A percentile compares a stretch with the other conserved stretches of the same genome.
Conservation (phyloP, 2,888 invertebrate species). For the Eilema griseolum region DNA sequence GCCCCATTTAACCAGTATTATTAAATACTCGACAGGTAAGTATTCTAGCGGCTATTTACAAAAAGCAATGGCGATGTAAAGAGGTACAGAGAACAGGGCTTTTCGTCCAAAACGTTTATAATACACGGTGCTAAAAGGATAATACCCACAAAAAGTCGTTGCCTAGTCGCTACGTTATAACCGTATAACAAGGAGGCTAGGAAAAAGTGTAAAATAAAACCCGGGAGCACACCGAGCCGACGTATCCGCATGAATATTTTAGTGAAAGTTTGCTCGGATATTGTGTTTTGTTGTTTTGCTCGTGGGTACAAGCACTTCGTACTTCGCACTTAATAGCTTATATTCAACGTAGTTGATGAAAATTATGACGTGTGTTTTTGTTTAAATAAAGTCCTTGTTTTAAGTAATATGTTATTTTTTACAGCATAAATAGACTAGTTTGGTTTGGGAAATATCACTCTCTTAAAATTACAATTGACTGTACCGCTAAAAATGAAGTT, state of each 20-base stretch:
- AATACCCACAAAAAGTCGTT: conserved; percentile 78
- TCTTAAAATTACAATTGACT: no score
- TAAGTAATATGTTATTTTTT: background rate
- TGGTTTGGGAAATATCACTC: background rate
- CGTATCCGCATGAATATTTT: conserved; percentile 42
- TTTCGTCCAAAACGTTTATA: conserved; percentile 71
- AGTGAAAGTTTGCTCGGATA: conserved; percentile 40
- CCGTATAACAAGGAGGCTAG: conserved; percentile 69
- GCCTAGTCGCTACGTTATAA: conserved; percentile 68
- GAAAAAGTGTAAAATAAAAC: conserved; percentile 68
- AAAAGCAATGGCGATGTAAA: conserved; percentile 59
- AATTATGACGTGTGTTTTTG: conserved; percentile 24
- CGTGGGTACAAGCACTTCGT: conserved; percentile 6
- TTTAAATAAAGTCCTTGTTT: background rate
- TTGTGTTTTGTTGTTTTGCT: conserved; percentile 43
- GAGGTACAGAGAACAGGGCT: conserved; percentile 57
- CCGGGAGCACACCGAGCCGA: conserved; percentile 53
- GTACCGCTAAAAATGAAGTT: no score
- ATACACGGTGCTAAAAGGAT: conserved; percentile 80
- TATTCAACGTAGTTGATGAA: conserved; percentile 29
- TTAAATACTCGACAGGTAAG: conserved; percentile 24
- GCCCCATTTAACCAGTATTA: conserved; percentile 2
- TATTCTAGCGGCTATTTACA: conserved; percentile 39
- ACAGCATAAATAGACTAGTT: background rate
- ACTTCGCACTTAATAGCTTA: conserved; percentile 40